Evolutionary conservation across 2,888 invertebrate species (phyloP), one percentile per base, ranked within the genome.

Genomic region (Argyresthia goedartella): DNA sequence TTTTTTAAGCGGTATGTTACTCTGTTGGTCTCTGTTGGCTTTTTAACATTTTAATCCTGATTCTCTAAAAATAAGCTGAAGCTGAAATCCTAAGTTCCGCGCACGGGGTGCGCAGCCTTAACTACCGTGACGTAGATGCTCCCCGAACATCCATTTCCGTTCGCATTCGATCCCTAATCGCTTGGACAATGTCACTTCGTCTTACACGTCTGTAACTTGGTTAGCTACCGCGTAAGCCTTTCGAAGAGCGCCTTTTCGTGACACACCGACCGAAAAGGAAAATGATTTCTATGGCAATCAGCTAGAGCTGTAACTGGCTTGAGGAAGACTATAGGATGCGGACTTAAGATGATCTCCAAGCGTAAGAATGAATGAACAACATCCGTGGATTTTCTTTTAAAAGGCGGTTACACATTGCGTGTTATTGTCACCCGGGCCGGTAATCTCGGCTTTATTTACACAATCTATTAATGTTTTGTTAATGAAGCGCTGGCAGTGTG

Each of bases 141-240:
- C 25, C 25, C 25, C 25, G 25, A 25, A 25, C 60, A 64, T 59
- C 63, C 65, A 71, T 72, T 81, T 81, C 81, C 81, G 78, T 69
- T 76, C 69, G 58, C 73, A 56, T 57, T 58, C 59, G 59, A 61
- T 64, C 65, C 69, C 73, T 78, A 79, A 80, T 70, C 69, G 66
- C 56, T 55, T 57, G 53, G 55, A 78, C 76, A 81, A 77, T 78
- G 67, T 66, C 62, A 63, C 51, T 67, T 70, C 66, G 67, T 56
- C 63, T 65, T 65, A 65, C 62, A 57, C 56, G 59, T 58, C 45
- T 35, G 43, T 50, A 9, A 44, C 44, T 35, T 51, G 33, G 42
- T 50, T 50, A 33, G 43, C 34, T 44, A 13, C 43, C n/a, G 50
- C 43, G n/a, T 48, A 53, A 55, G 49, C 51, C 52, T 52, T 54